Conservation (phyloP, 2,113 vertebrate species). For the Eubucco bourcierii region DNA sequence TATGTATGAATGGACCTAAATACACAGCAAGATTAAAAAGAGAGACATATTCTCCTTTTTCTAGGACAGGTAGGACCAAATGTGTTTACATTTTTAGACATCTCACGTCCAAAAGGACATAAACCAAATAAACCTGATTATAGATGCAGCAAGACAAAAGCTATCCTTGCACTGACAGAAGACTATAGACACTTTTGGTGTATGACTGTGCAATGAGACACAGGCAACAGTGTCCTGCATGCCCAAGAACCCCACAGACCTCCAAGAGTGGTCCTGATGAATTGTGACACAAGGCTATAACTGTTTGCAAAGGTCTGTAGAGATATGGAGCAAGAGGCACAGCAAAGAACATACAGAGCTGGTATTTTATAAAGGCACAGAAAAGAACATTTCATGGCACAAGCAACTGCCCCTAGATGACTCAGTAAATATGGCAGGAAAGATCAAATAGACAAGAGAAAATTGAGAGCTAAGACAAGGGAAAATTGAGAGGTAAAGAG, state of each 20-base stretch:
- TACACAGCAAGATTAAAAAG: not conserved
- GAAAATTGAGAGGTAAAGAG: not conserved
- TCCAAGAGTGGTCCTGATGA: not conserved
- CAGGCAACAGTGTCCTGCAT: not conserved
- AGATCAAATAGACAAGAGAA: not conserved
- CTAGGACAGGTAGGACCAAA: not conserved
- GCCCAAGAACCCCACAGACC: not conserved
- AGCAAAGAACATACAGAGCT: not conserved
- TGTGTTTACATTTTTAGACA: not conserved
- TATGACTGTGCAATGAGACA: not conserved
- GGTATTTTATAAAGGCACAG: not conserved
- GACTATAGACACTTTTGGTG: not conserved
- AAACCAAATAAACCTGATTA: not conserved
- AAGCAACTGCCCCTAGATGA: not conserved
- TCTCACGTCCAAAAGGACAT: not conserved
- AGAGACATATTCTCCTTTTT: not conserved
- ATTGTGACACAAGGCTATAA: rapidly evolving
- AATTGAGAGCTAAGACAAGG: not conserved
- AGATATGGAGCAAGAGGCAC: not conserved
- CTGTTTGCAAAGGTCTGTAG: not conserved
- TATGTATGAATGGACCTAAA: not conserved
- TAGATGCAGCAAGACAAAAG: not conserved
- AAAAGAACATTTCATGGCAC: not conserved
- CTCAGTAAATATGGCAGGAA: not conserved
- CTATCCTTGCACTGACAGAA: not conserved